Evolutionary conservation across 1,140 invertebrate species (phyloP).

Genomic region (Aplysia californica): DNA sequence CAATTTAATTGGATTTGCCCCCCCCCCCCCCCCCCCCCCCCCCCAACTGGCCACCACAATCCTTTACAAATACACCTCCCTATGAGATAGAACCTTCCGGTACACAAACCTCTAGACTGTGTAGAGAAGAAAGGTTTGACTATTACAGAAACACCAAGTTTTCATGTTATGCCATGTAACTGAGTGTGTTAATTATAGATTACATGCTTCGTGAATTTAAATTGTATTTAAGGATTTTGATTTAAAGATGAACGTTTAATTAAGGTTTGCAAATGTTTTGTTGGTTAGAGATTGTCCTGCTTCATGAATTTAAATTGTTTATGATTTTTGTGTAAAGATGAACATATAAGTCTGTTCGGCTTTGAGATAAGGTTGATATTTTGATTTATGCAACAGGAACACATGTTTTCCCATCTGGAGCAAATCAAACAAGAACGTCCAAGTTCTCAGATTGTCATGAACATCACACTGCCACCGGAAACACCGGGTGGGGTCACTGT

Average conservation of each 20-base stretch:
- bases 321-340: too few relatives aligned
- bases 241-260: neutral
- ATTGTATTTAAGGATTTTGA: neutral
- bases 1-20: too few relatives aligned
- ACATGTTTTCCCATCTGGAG: slow-evolving; percentile 27
- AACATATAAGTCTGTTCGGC: neutral
- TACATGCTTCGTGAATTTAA: too few relatives aligned
- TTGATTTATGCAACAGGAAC: neutral
- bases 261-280: neutral
- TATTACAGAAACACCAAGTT: too few relatives aligned
- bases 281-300: neutral
- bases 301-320: neutral
- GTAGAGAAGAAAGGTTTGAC: too few relatives aligned
- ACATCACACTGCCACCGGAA: slow-evolving; percentile 9
- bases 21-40: too few relatives aligned
- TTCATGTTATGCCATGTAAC: too few relatives aligned
- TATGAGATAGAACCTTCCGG: too few relatives aligned
- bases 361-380: neutral
- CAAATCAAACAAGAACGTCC: slow-evolving; percentile 26
- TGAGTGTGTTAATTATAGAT: too few relatives aligned
- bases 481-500: slow-evolving; percentile 28
- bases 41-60: too few relatives aligned
- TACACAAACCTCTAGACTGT: too few relatives aligned
- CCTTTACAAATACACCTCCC: too few relatives aligned
- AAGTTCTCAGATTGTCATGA: slow-evolving; percentile 29